A percentile compares a stretch with the other conserved stretches of the same genome.
Evolutionary conservation across 2,888 invertebrate genomes (phyloP).

Genomic region (Spilosoma lubricipeda): DNA sequence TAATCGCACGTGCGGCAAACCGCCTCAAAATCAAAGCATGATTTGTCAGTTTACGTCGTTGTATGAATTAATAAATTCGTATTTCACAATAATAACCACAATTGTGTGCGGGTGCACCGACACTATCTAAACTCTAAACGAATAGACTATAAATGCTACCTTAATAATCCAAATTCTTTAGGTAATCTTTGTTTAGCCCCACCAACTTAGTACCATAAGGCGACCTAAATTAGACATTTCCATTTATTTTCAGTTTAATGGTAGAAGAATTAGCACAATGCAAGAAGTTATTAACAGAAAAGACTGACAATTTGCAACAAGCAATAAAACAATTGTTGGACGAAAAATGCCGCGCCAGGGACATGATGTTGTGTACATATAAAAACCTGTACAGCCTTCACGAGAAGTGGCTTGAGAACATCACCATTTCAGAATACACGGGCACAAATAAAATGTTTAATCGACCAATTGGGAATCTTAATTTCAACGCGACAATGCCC

Average conservation of each 20-base stretch:
- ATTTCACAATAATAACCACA: no score
- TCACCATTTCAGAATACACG: conserved; percentile 77
- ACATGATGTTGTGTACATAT: conserved; percentile 88
- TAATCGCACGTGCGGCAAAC: no score
- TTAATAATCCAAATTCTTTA: background rate
- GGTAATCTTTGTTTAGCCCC: no score
- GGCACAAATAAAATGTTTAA: conserved; percentile 72
- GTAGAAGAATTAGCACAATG: conserved; percentile 96
- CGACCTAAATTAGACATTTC: background rate
- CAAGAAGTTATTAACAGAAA: conserved; percentile 92
- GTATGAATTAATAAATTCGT: no score
- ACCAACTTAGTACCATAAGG: background rate
- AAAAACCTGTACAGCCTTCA: conserved; percentile 85
- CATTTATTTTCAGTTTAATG: conserved; percentile 90
- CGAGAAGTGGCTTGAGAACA: conserved; percentile 80
- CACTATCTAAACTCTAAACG: no score
- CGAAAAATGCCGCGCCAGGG: conserved; percentile 89
- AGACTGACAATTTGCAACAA: conserved; percentile 90
- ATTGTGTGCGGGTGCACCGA: no score
- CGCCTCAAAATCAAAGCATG: no score
- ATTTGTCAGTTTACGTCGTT: no score
- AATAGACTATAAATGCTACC: background rate
- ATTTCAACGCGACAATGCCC: conserved; percentile 77
- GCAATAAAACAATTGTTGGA: conserved; percentile 89
- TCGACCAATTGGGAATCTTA: conserved; percentile 82